These are phyloP conservation scores for Ceratina japonica DNA, from an alignment of 1,140 invertebrate species.

Conservation along the genomic window DNA sequence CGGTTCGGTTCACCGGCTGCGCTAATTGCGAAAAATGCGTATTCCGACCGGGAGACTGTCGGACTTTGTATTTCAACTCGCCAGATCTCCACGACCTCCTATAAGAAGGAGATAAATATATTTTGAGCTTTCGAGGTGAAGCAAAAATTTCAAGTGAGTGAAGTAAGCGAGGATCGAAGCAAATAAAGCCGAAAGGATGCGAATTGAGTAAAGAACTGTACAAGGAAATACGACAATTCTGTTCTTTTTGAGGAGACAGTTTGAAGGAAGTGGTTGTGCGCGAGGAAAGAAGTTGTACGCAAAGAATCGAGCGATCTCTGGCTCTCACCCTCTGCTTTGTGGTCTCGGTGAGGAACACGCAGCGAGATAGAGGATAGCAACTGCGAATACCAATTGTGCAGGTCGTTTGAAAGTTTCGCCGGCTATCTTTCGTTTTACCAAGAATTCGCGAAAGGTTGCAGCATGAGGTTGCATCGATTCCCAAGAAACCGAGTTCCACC, in stretches of 20 bases:
- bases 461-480: neutral
- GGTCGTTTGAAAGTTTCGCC: neutral
- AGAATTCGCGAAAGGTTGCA: neutral
- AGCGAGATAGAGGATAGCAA: neutral
- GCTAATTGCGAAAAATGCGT: constrained; percentile 45
- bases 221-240: neutral
- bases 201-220: no score
- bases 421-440: neutral
- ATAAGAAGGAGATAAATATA: no score
- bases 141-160: no score
- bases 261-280: neutral
- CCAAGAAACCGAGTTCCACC: neutral
- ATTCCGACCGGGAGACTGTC: neutral
- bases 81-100: no score
- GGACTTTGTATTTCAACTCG: no score
- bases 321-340: neutral
- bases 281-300: neutral
- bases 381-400: neutral
- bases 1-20: neutral
- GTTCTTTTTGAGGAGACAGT: neutral
- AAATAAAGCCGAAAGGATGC: no score
- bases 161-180: no score
- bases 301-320: neutral
- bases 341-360: neutral
- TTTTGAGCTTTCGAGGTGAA: no score